Evolutionary conservation across 2,888 invertebrate genomes (phyloP), one percentile per base, ranked within the genome.

Genomic region (Hydrotaea cyrtoneurina): DNA sequence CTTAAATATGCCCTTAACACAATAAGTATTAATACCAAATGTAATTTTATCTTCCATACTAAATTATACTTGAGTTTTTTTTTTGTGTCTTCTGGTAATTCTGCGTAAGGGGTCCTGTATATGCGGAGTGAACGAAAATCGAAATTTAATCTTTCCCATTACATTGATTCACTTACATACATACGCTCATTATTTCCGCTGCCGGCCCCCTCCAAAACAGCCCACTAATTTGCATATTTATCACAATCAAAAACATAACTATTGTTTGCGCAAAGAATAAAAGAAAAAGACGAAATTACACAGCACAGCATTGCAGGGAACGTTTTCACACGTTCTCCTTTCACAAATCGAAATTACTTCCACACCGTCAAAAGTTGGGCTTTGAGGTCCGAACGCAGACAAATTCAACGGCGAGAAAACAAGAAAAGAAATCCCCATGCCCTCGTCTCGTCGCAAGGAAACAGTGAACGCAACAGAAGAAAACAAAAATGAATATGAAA

Each of bases 211-310:
- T 21, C 7, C 23, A 23, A 59, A 71, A 69, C 59, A 66, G 19
- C n/a, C 59, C 23, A n/a, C 55, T 57, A 79, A 66, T 66, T 31
- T 36, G 21, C 64, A 74, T 39, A 66, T 76, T 36, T 39, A 74
- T 57, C 53, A 71, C n/a, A 69, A 46, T 46, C 69, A 71, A 31
- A 71, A 71, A 26, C 53, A 53, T 71, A 53, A 53, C 69, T 71
- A 50, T 53, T 71, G 50, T 71, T 72, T 55, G 23, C 11, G 55
- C 4, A 5, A 19, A 50, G 0, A 64, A 17, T 13, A 69, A 50
- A 69, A 69, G 19, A 50, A 59, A 59, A 59, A 23, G 26, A 15
- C n/a, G n/a, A 43, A 59, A 59, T 59, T 59, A 59, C 23, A 59
- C 53, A 71, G 26, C 31, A 71, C 26, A 26, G 50, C 43, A 15